Conservation (phyloP, 2,113 vertebrate species). For the Bostrychus sinensis region DNA sequence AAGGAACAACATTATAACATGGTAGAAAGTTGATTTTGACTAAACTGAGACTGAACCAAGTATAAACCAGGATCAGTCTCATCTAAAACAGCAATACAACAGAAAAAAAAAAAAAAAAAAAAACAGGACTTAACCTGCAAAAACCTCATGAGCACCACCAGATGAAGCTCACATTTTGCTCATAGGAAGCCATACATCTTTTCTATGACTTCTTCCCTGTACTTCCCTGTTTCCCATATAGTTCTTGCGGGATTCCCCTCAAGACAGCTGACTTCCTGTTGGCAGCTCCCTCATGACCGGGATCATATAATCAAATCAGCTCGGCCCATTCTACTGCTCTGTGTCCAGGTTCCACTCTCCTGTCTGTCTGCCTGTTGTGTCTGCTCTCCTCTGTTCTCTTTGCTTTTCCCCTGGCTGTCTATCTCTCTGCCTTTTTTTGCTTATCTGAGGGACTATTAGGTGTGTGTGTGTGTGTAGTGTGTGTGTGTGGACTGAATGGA, state of each 20-base stretch:
- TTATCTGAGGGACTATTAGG: constrained; percentile 67
- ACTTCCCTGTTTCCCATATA: constrained; percentile 2
- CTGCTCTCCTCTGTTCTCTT: constrained; percentile 17
- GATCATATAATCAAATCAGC: constrained; percentile 3
- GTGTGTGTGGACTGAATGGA: constrained; percentile 64
- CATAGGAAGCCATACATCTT: neutral
- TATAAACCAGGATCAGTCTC: no score
- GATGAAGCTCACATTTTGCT: no score
- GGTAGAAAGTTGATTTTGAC: no score
- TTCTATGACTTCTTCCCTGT: neutral
- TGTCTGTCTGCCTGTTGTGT: constrained; percentile 18
- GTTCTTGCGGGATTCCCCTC: constrained; percentile 3
- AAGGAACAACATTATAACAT: no score
- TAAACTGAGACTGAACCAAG: no score
- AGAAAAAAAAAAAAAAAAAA: no score
- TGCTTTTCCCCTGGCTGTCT: constrained; percentile 29
- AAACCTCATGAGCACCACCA: no score
- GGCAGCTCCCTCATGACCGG: constrained; percentile 1
- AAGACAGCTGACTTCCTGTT: constrained; percentile 7
- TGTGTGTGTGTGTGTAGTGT: constrained; percentile 28
- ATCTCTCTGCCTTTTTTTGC: constrained; percentile 54
- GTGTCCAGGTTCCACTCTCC: neutral
- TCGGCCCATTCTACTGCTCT: constrained; percentile 12
- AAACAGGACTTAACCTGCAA: no score
- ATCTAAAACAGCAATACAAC: no score